Evolutionary conservation across 2,888 invertebrate species (phyloP).

Genomic region (Tiliacea aurago): DNA sequence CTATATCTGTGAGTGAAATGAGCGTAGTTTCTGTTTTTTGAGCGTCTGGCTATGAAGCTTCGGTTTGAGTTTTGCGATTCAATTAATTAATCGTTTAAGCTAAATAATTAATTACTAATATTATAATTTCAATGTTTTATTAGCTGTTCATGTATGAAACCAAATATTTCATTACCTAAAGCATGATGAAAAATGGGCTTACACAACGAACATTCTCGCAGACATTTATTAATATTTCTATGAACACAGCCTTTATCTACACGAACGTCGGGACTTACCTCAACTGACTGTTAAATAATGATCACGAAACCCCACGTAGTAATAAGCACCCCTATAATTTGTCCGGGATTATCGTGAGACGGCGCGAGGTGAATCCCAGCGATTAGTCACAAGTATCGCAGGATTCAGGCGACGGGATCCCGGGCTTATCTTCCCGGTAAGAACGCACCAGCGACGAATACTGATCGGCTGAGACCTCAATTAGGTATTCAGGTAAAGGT

Average conservation of each 20-base stretch:
- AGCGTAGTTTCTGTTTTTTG: conserved; percentile 43
- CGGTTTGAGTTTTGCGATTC: conserved; percentile 15
- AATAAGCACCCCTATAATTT: conserved; percentile 88
- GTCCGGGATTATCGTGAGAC: conserved; percentile 88
- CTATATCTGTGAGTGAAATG: conserved; percentile 56
- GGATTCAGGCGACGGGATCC: conserved; percentile 77
- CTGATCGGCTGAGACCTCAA: conserved; percentile 82
- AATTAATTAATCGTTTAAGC: conserved; percentile 17
- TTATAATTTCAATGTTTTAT: background rate
- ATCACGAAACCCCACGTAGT: conserved; percentile 79
- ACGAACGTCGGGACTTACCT: conserved; percentile 67
- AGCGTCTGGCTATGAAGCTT: conserved; percentile 27
- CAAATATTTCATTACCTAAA: background rate
- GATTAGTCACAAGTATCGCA: conserved; percentile 90
- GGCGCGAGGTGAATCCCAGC: conserved; percentile 85
- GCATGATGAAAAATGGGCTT: background rate
- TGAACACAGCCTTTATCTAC: conserved; percentile 63
- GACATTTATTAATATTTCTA: conserved; percentile 62
- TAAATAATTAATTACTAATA: conserved; percentile 1
- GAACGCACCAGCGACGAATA: conserved; percentile 85
- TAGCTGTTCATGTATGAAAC: background rate
- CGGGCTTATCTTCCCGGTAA: conserved; percentile 66
- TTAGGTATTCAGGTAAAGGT: conserved; percentile 87
- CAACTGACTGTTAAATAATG: conserved; percentile 85
- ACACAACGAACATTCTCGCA: background rate